Percentiles rank a stretch among this genome's conserved stretches.
Evolutionary conservation across 1,140 invertebrate genomes (phyloP).

Genomic region (Cylas formicarius): DNA sequence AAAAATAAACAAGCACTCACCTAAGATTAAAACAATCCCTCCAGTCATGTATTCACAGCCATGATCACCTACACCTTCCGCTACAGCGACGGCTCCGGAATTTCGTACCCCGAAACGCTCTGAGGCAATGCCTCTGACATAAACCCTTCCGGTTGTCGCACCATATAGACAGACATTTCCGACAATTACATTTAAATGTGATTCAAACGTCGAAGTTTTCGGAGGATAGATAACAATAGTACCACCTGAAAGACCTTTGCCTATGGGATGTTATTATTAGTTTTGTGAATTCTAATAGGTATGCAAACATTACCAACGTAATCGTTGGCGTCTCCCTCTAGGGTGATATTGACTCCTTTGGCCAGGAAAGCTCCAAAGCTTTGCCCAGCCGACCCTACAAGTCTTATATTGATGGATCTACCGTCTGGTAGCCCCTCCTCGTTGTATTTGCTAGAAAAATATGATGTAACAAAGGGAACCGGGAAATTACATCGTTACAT

Average conservation of each 20-base stretch:
- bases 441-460: constrained; percentile 66
- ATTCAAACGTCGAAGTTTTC: constrained; percentile 73
- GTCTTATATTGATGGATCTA: constrained; percentile 75
- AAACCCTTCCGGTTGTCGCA: constrained; percentile 89
- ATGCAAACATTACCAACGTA: constrained; percentile 70
- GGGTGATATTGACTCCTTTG: constrained; percentile 78
- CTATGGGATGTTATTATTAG: constrained; percentile 43
- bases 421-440: constrained; percentile 79
- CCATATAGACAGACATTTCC: constrained; percentile 98
- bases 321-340: constrained; percentile 98
- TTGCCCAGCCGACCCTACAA: constrained; percentile 95
- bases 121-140: constrained; percentile 93
- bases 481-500: constrained; percentile 37
- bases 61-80: constrained; percentile 94
- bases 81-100: constrained; percentile 87
- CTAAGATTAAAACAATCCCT: constrained; percentile 83
- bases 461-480: not conserved
- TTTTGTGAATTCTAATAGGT: not conserved
- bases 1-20: constrained; percentile 45
- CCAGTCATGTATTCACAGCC: constrained; percentile 99
- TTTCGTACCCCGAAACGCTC: constrained; percentile 98
- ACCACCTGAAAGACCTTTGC: constrained; percentile 86
- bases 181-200: constrained; percentile 92
- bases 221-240: constrained; percentile 92
- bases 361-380: constrained; percentile 98